These are phyloP conservation scores for Amblyjoppa fuscipennis DNA, from an alignment of 2,888 invertebrate genomes.

Conservation along the genomic window DNA sequence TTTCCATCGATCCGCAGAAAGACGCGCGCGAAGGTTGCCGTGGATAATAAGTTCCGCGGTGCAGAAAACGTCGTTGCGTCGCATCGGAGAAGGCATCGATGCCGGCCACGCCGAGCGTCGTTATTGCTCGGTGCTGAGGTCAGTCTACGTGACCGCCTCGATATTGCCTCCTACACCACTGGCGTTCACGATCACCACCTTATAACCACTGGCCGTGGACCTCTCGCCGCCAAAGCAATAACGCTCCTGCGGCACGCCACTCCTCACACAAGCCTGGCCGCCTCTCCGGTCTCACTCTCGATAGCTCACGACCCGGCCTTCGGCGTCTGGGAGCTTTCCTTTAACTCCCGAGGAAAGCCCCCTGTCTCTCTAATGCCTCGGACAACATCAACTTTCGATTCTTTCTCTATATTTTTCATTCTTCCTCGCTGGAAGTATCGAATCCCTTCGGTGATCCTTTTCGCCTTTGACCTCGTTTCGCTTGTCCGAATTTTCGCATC, in stretches of 20 bases:
- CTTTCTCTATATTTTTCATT: neutral
- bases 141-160: slow-evolving; percentile 84
- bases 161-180: slow-evolving; percentile 81
- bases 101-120: slow-evolving; percentile 72
- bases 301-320: slow-evolving; percentile 62
- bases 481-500: too few species aligned
- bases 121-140: slow-evolving; percentile 84
- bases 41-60: slow-evolving; percentile 20
- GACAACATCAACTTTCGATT: slow-evolving; percentile 32
- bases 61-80: slow-evolving; percentile 47
- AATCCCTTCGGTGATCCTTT: too few species aligned
- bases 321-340: slow-evolving; percentile 62
- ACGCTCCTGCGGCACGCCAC: slow-evolving; percentile 70
- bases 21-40: neutral
- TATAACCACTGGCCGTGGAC: slow-evolving; percentile 74
- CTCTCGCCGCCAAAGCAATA: slow-evolving; percentile 80
- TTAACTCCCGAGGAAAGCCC: slow-evolving; percentile 2
- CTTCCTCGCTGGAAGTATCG: too few species aligned
- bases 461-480: too few species aligned
- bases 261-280: slow-evolving; percentile 75
- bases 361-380: slow-evolving; percentile 13
- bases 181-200: slow-evolving; percentile 78
- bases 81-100: slow-evolving; percentile 54
- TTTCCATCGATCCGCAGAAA: neutral
- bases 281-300: slow-evolving; percentile 62